A percentile compares a stretch with the other conserved stretches of the same genome.
These are phyloP conservation scores for Drosophila punjabiensis DNA, from an alignment of 1,140 invertebrate genomes.

Conservation along the genomic window DNA sequence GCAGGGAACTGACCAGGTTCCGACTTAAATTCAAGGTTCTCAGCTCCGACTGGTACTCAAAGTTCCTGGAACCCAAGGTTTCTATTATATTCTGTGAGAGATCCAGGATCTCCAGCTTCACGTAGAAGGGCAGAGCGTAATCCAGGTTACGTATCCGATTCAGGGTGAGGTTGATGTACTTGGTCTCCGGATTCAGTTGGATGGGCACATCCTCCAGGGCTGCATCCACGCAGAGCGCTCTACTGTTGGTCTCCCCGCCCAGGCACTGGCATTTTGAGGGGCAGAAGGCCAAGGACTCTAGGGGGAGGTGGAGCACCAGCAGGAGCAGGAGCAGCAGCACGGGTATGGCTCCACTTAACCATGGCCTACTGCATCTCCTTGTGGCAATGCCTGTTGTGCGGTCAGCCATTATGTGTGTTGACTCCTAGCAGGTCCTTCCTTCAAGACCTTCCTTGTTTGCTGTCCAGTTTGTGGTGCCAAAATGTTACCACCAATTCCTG, in stretches of 20 bases:
- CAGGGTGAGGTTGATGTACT: slow-evolving; percentile 90
- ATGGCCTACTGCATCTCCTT: slow-evolving; percentile 17
- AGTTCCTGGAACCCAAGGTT: slow-evolving; percentile 91
- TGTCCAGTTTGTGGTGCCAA: slow-evolving; percentile 30
- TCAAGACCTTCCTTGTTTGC: slow-evolving; percentile 24
- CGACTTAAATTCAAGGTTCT: slow-evolving; percentile 91
- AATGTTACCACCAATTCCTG: slow-evolving; percentile 33
- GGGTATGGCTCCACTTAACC: slow-evolving; percentile 11
- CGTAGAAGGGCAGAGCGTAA: slow-evolving; percentile 91
- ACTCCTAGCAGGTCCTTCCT: slow-evolving; percentile 26
- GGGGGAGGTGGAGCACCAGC: slow-evolving; percentile 54
- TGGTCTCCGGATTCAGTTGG: slow-evolving; percentile 93
- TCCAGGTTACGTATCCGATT: slow-evolving; percentile 91
- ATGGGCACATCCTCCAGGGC: slow-evolving; percentile 94
- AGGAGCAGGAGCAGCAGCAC: slow-evolving; percentile 38
- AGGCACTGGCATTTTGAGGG: slow-evolving; percentile 91
- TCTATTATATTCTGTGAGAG: slow-evolving; percentile 93
- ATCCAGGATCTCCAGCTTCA: slow-evolving; percentile 91
- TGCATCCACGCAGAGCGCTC: slow-evolving; percentile 91
- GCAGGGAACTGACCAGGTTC: slow-evolving; percentile 89
- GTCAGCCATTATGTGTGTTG: slow-evolving; percentile 38
- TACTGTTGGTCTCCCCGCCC: slow-evolving; percentile 89
- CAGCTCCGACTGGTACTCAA: slow-evolving; percentile 90
- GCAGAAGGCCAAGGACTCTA: slow-evolving; percentile 88
- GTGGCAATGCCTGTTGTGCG: slow-evolving; percentile 25